Base-by-base conservation (phyloP, 2,113 vertebrate species). In the Dipodomys spectabilis region DNA sequence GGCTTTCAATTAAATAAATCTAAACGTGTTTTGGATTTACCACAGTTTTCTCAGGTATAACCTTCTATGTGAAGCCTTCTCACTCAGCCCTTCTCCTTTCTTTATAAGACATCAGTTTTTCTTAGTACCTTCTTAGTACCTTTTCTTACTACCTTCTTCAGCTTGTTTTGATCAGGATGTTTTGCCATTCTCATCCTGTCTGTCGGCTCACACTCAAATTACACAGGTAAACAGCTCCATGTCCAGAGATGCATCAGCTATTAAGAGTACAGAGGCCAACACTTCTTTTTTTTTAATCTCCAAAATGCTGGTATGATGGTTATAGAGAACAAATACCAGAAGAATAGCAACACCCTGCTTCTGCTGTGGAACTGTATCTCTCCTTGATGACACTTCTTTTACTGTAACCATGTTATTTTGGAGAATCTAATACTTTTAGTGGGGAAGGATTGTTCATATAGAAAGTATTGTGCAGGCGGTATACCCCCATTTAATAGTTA, bases 401-500 rank as follows among this genome's bases (percentile, higher is more conserved):
- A 32, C 78, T 68, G 53, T 90, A 74, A 60, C 18, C 15, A 82
- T 35, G 27, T 1, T 15, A 57, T 81, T 93, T 89, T 84, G 85
- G 68, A 81, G 78, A 82, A 80, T 16, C 32, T 73, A 77, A 57
- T 73, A 53, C 39, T 62, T 80, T 68, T 3, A 77, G 57, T 62
- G 64, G 80, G 1, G 80, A 65, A 94, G 39, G 27, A 73, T 45
- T 53, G 57, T 53, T 85, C 73, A 85, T 90, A 91, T 84, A 39
- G 25, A 90, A 65, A 67, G 8, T 27, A 86, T 27, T 64, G 5
- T 88, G 10, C 35, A 32, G 74, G 53, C 77, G 45, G n/a, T n/a
- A 35, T 79, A 82, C 30, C 30, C 16, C 65, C 45, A 82, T 81
- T 95, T 80, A 90, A 78, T 95, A 92, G 80, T 95, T 92, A 94